Evolutionary conservation across 2,113 vertebrate genomes (phyloP).

Genomic region (Orthonyx spaldingii): DNA sequence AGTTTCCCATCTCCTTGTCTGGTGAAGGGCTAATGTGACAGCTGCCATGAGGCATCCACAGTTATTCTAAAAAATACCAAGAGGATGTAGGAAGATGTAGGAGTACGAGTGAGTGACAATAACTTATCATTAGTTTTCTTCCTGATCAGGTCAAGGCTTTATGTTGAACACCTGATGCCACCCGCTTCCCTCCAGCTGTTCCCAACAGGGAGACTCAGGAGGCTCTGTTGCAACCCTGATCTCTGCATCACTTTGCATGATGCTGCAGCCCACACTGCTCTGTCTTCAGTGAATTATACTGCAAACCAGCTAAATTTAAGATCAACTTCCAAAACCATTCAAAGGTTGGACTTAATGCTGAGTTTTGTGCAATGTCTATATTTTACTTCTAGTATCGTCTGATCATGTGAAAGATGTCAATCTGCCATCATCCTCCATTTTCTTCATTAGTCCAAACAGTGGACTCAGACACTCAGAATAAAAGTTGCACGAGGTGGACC

Average conservation of each 20-base stretch:
- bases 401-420: neutral
- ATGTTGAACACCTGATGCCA: neutral
- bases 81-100: neutral
- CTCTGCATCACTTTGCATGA: neutral
- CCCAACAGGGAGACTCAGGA: neutral
- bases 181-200: neutral
- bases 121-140: neutral
- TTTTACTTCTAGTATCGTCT: neutral
- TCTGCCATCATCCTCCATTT: neutral
- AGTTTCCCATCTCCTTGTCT: neutral
- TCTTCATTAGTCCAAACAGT: neutral
- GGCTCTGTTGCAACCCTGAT: neutral
- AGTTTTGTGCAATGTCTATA: neutral
- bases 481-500: neutral
- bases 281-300: neutral
- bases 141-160: neutral
- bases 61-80: slow-evolving; percentile 2
- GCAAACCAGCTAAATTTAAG: neutral
- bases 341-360: neutral
- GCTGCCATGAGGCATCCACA: slow-evolving; percentile 18
- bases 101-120: neutral
- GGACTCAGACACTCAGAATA: neutral
- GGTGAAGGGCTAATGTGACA: slow-evolving; percentile 37
- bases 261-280: neutral
- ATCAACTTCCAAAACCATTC: neutral